Conservation (phyloP, 2,797 vertebrate genomes). For the Synanceia verrucosa region DNA sequence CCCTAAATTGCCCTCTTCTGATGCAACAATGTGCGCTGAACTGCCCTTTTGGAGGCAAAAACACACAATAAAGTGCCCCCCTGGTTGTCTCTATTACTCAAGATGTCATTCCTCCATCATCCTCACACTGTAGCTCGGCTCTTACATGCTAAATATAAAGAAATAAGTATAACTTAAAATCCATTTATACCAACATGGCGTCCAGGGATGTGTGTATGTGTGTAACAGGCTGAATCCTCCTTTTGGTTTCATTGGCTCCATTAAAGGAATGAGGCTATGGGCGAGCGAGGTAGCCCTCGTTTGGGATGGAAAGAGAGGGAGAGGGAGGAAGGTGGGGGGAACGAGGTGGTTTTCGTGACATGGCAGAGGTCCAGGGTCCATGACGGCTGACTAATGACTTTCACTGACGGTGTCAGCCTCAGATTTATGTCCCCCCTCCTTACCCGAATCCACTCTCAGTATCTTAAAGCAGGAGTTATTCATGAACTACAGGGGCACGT, state of each 20-base stretch:
- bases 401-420: constrained; percentile 75
- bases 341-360: constrained; percentile 43
- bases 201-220: too few species aligned
- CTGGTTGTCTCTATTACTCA: neutral
- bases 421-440: constrained; percentile 75
- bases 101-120: constrained; percentile 23
- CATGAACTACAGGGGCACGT: constrained; percentile 57
- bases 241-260: constrained; percentile 71
- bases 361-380: constrained; percentile 69
- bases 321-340: neutral
- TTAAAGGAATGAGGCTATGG: constrained; percentile 73
- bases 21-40: too few species aligned
- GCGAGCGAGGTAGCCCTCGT: constrained; percentile 37
- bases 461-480: constrained; percentile 80
- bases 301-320: constrained; percentile 12
- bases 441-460: constrained; percentile 67
- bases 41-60: too few species aligned
- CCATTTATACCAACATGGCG: constrained; percentile 25
- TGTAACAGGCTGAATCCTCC: constrained; percentile 52
- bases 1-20: too few species aligned
- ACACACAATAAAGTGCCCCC: too few species aligned
- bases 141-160: constrained; percentile 21
- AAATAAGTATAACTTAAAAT: constrained; percentile 14
- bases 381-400: constrained; percentile 82
- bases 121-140: neutral